Evolutionary conservation across 2,888 invertebrate genomes (phyloP).

Genomic region (Pheosia gnoma): DNA sequence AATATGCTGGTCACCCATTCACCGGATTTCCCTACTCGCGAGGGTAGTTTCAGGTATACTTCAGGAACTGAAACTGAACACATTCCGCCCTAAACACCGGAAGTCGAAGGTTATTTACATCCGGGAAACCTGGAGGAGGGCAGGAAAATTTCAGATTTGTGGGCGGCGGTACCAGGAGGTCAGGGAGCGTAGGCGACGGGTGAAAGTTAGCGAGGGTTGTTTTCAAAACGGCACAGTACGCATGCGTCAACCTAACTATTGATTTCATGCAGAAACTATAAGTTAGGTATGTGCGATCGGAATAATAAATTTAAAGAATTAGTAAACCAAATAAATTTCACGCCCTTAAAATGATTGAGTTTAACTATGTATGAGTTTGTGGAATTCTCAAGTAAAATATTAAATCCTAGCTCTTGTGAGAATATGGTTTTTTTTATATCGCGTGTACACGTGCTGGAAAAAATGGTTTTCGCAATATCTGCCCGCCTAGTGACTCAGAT

Average conservation of each 20-base stretch:
- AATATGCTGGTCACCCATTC: background rate
- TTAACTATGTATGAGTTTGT: no score
- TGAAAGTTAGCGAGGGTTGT: conserved; percentile 6
- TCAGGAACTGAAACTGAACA: conserved; percentile 17
- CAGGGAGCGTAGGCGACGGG: conserved; percentile 46
- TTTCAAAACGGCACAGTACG: conserved; percentile 36
- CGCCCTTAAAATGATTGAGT: no score
- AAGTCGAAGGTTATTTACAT: conserved; percentile 63
- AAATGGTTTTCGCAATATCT: no score
- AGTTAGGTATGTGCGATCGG: background rate
- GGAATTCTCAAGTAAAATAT: no score
- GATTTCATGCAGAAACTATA: background rate
- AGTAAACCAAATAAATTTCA: no score
- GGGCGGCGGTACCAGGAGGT: conserved; percentile 74
- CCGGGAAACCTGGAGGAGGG: conserved; percentile 75
- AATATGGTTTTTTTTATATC: no score
- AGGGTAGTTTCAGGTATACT: background rate
- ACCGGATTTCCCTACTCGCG: background rate
- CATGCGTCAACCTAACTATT: conserved; percentile 51
- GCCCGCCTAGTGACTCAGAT: no score
- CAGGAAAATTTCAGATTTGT: conserved; percentile 80
- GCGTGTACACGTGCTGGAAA: no score
- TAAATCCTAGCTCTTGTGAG: no score
- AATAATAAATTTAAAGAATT: no score
- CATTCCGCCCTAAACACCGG: conserved; percentile 69